Conservation (phyloP, 37 sponge, comb jelly and placozoan genomes). For the Axinella damicornis region DNA sequence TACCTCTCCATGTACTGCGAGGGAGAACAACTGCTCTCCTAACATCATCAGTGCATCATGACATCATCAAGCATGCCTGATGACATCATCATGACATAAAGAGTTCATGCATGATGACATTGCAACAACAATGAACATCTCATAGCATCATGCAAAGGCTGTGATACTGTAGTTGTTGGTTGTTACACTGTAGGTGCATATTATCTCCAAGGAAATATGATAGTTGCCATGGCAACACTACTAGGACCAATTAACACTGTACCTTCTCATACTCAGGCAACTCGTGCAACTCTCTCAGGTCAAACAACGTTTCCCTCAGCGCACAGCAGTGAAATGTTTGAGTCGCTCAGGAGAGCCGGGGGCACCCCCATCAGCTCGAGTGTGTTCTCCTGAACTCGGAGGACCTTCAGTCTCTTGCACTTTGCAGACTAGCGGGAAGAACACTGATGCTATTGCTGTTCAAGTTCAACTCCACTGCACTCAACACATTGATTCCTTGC, state of each 20-base stretch:
- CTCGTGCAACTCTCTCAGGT: slow-evolving; percentile 60
- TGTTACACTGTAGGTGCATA: too few relatives aligned
- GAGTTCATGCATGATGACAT: too few relatives aligned
- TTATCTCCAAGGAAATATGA: too few relatives aligned
- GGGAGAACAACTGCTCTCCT: too few relatives aligned
- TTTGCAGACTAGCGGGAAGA: slow-evolving; percentile 57
- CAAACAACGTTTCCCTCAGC: slow-evolving; percentile 82
- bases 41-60: too few relatives aligned
- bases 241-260: neutral
- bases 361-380: slow-evolving; percentile 66
- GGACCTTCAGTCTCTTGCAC: slow-evolving; percentile 75
- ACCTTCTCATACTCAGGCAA: slow-evolving; percentile 83
- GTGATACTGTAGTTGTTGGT: too few relatives aligned
- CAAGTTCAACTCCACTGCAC: slow-evolving; percentile 79
- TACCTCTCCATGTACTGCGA: slow-evolving; percentile 86
- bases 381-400: slow-evolving; percentile 84
- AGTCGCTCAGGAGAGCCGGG: slow-evolving; percentile 44
- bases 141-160: too few relatives aligned
- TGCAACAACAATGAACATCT: too few relatives aligned
- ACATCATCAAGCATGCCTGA: too few relatives aligned
- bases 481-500: slow-evolving; percentile 37
- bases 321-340: slow-evolving; percentile 71
- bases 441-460: slow-evolving; percentile 62
- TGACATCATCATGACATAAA: too few relatives aligned
- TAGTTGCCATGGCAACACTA: neutral